phyloP scores from a whole-genome alignment of 2,888 invertebrate species.

The Acronicta aceris region DNA sequence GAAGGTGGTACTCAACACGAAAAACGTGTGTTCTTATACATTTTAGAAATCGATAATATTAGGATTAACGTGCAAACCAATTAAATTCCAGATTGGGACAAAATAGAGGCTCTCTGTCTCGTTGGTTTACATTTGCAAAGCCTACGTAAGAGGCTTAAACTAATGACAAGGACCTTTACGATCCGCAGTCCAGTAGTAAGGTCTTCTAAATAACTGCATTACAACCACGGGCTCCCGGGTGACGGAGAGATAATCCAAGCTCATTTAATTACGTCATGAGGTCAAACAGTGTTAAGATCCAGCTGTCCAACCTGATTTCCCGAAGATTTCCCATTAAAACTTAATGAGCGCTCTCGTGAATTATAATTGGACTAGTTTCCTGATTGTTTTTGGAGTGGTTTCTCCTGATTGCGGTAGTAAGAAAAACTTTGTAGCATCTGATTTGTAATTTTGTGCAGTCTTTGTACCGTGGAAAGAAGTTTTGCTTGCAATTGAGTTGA shows the following conservation, averaged over 20 bases:
- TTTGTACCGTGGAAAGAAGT: constrained; percentile 1
- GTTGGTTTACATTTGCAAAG: constrained; percentile 5
- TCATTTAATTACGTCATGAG: constrained; percentile 60
- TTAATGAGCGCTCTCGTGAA: constrained; percentile 45
- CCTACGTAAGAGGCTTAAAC: constrained; percentile 29
- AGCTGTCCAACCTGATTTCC: constrained; percentile 53
- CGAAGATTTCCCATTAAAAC: constrained; percentile 48
- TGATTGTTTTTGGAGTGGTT: constrained; percentile 22
- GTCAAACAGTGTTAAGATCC: constrained; percentile 51
- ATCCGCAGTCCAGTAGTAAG: constrained; percentile 46
- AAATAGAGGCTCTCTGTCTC: not conserved
- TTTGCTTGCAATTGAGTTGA: constrained; percentile 12
- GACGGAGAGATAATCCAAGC: constrained; percentile 55
- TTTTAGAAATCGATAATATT: no score
- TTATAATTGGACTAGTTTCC: constrained; percentile 39
- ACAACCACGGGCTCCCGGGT: constrained; percentile 40
- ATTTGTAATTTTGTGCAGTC: constrained; percentile 5
- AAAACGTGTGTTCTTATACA: no score
- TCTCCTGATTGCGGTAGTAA: constrained; percentile 11
- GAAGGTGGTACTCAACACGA: no score
- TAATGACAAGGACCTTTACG: constrained; percentile 22
- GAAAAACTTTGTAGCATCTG: constrained; percentile 28
- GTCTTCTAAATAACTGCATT: constrained; percentile 61
- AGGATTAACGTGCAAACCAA: constrained; percentile 8
- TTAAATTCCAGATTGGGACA: not conserved